Percentiles rank a stretch among this genome's conserved stretches.
Evolutionary conservation across 2,888 invertebrate species (phyloP).

Genomic region (Agrotis ipsilon): DNA sequence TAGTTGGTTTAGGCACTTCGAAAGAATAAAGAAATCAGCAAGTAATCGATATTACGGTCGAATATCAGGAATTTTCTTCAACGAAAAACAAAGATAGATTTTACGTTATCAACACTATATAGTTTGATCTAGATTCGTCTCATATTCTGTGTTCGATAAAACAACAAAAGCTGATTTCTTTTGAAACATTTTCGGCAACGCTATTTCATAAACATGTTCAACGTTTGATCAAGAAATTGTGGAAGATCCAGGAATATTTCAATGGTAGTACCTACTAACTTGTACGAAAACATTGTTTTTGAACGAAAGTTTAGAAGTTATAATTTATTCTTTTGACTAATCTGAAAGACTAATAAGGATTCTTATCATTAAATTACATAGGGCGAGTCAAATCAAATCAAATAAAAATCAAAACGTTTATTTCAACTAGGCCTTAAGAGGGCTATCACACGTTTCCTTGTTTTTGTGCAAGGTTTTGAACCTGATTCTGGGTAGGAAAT

Average conservation of each 20-base stretch:
- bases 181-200: background rate
- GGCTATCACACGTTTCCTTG: too few relatives aligned
- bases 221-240: background rate
- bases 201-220: background rate
- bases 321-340: conserved; percentile 1
- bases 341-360: too few relatives aligned
- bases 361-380: background rate
- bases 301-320: background rate
- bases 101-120: background rate
- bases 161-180: background rate
- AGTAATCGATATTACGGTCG: background rate
- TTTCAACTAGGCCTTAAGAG: too few relatives aligned
- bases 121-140: background rate
- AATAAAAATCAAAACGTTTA: too few relatives aligned
- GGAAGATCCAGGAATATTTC: background rate
- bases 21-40: background rate
- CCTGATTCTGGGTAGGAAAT: too few relatives aligned
- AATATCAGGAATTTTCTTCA: background rate
- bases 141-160: conserved; percentile 7
- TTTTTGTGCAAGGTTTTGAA: too few relatives aligned
- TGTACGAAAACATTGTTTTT: too few relatives aligned
- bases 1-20: too few relatives aligned
- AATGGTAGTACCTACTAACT: background rate
- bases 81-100: conserved; percentile 1
- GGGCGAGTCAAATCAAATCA: too few relatives aligned